Conservation (phyloP, 2,113 vertebrate species). For the Brienomyrus longianalis region DNA sequence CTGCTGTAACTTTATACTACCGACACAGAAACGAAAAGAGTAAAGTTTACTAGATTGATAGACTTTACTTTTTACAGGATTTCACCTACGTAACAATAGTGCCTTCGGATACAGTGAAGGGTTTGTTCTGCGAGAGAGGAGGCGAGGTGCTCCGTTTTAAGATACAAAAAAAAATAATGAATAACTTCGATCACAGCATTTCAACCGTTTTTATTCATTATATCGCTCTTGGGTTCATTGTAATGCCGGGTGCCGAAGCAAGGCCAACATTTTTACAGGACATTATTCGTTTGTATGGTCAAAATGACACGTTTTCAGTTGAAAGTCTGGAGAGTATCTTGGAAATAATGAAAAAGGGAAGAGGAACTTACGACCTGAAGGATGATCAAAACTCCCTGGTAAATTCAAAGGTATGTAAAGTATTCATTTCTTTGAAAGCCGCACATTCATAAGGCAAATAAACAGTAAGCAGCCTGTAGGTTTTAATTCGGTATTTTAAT, state of each 20-base stretch:
- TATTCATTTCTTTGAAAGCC: not conserved
- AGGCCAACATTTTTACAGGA: conserved; percentile 33
- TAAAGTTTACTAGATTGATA: not conserved
- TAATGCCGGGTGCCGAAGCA: not conserved
- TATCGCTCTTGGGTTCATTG: not conserved
- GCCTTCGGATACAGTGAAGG: not conserved
- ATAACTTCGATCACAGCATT: not conserved
- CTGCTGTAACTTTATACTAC: not conserved
- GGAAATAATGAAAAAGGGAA: conserved; percentile 44
- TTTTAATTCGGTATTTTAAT: not conserved
- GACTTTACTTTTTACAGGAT: not conserved
- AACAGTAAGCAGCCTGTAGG: not conserved
- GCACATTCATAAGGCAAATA: not conserved
- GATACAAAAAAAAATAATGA: not conserved
- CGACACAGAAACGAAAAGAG: not conserved
- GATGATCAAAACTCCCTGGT: conserved; percentile 38
- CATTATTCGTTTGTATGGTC: conserved; percentile 48
- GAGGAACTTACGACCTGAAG: conserved; percentile 14
- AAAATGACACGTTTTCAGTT: conserved; percentile 45
- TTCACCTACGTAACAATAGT: not conserved
- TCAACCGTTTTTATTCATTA: not conserved
- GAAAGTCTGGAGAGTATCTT: conserved; percentile 49
- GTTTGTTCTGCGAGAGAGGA: not conserved
- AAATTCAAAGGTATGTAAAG: conserved; percentile 41
- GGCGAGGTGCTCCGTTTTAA: not conserved